Evolutionary conservation across 2,888 invertebrate genomes (phyloP), one percentile per base, ranked within the genome.

Genomic region (Lucinisca nassula): DNA sequence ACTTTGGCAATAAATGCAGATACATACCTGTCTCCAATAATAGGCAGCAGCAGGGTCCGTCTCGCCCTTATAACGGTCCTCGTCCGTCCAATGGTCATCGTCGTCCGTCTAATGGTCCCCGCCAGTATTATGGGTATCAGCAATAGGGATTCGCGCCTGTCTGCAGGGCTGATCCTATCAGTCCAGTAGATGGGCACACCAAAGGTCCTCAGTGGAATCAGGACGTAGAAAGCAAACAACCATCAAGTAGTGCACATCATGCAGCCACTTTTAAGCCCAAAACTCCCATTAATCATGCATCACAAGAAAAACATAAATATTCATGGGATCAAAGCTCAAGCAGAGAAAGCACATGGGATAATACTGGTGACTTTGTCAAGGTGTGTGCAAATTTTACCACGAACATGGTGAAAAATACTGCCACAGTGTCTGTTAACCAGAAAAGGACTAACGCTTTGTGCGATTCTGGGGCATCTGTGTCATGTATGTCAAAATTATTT

Each of bases 91-190:
- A 58, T 4, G 14, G 4, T 58, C 8, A 27, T 58, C 27, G 4
- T 6, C 58, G 6, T n/a, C 51, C 51, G 21, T 51, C n/a, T 51
- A 21, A 12, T 12, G 21, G n/a, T 4, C 51, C 14, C 4, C 51
- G 45, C 24, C 70, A 40, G 1, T 70, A 67, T 40, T 21, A 58
- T 24, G 35, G 27, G 10, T 45, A 45, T 72, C 14, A 17, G n/a
- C 30, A 72, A 82, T 82, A 82, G 82, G 76, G 67, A 82, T 38
- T 77, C 82, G 82, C 77, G 82, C 77, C 82, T 61, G 77, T 82
- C 82, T 67, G 51, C 77, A 4, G 77, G 77, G 72, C 0, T 17
- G 72, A 70, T 40, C 3, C n/a, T n/a, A 10, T 70, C 38, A 24
- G 10, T 77, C 38, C 51, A 24, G 82, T 77, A 67, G 82, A 82